Evolutionary conservation across 2,888 invertebrate species (phyloP).

Genomic region (Drosophila parthenogenetica): DNA sequence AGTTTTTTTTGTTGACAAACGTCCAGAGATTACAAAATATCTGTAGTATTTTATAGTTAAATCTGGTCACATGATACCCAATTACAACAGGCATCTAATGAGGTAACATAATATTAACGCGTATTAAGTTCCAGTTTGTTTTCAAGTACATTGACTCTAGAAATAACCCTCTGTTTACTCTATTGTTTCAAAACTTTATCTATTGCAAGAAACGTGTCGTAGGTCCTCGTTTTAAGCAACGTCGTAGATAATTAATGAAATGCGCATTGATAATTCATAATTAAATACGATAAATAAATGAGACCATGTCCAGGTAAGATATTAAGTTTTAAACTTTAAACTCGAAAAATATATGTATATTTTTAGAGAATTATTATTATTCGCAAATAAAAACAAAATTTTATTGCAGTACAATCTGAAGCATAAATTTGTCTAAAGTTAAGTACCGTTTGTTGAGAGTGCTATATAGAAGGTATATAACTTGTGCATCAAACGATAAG

Average conservation of each 20-base stretch:
- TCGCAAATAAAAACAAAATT: constrained; percentile 12
- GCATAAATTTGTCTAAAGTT: constrained; percentile 21
- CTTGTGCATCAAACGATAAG: constrained; percentile 17
- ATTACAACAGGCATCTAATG: constrained; percentile 4
- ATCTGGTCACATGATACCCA: constrained; percentile 15
- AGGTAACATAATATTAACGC: constrained; percentile 12
- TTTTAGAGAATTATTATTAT: constrained; percentile 9
- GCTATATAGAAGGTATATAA: constrained; percentile 4
- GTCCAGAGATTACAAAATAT: background rate
- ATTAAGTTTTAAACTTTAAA: background rate
- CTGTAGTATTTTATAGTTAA: background rate
- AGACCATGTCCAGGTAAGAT: constrained; percentile 17
- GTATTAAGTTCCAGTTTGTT: constrained; percentile 4
- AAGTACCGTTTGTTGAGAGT: background rate
- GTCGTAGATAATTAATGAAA: constrained; percentile 20
- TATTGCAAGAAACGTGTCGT: constrained; percentile 23
- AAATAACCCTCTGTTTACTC: constrained; percentile 9
- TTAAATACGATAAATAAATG: constrained; percentile 9
- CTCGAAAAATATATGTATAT: background rate
- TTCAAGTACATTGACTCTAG: constrained; percentile 21
- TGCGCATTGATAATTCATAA: constrained; percentile 30
- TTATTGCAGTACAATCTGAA: background rate
- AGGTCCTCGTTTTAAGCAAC: background rate
- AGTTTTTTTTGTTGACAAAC: background rate
- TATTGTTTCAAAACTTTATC: constrained; percentile 9